Evolutionary conservation across 1,140 invertebrate genomes (phyloP).

Genomic region (Coenobita brevimanus): DNA sequence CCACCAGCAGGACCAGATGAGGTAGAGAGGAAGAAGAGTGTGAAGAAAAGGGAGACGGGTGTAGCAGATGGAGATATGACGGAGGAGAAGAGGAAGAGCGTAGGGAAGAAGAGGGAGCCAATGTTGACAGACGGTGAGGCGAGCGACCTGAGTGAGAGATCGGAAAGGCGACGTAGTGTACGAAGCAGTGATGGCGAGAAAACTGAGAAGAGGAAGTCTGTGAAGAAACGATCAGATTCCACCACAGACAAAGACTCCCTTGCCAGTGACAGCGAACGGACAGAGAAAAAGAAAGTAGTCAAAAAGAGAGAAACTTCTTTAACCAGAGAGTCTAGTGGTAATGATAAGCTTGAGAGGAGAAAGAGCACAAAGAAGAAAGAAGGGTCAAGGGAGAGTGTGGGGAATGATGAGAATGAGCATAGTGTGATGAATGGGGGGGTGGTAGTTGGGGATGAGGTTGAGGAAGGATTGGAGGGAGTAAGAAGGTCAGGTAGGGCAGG

Average conservation of each 20-base stretch:
- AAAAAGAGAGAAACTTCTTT: constrained; percentile 65
- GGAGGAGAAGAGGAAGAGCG: not conserved
- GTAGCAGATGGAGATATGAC: constrained; percentile 28
- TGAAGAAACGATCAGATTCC: constrained; percentile 29
- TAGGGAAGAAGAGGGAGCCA: constrained; percentile 53
- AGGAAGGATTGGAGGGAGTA: constrained; percentile 19
- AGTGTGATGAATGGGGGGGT: constrained; percentile 10
- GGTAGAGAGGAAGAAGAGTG: constrained; percentile 21
- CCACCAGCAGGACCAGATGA: constrained; percentile 37
- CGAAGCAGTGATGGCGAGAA: constrained; percentile 29
- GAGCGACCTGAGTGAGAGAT: constrained; percentile 51
- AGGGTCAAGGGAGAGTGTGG: constrained; percentile 4
- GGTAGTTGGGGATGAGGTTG: constrained; percentile 36
- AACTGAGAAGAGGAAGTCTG: constrained; percentile 25
- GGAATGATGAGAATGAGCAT: not conserved
- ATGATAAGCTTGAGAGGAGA: constrained; percentile 53
- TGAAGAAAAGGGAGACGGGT: constrained; percentile 48
- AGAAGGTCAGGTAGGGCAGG: constrained; percentile 18
- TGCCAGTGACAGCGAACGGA: constrained; percentile 41
- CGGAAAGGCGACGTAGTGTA: constrained; percentile 54
- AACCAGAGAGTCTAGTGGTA: constrained; percentile 48
- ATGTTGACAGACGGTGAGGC: constrained; percentile 41
- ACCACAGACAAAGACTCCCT: constrained; percentile 21
- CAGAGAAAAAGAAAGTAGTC: constrained; percentile 59
- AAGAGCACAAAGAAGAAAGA: constrained; percentile 63